Evolutionary conservation across 2,113 vertebrate species (phyloP).

Genomic region (Leuciscus idus): DNA sequence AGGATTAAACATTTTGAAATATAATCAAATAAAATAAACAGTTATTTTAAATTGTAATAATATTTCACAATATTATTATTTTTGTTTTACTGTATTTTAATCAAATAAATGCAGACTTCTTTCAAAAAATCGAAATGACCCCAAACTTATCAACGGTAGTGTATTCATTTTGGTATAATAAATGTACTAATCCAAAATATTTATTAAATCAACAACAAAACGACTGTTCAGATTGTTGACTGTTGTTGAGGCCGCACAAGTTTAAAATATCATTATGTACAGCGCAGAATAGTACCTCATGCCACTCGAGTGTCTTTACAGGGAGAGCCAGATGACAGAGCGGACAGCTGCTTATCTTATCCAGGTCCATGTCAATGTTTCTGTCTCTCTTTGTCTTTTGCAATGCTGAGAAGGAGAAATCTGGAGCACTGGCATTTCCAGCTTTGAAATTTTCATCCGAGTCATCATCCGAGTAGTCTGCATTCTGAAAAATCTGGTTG

Average conservation of each 20-base stretch:
- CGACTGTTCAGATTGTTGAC: background rate
- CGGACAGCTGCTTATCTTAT: slow-evolving; percentile 68
- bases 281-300: slow-evolving; percentile 62
- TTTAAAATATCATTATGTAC: background rate
- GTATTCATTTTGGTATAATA: background rate
- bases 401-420: slow-evolving; percentile 11
- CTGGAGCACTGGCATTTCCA: background rate
- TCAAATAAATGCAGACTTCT: too few relatives aligned
- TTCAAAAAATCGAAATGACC: too few relatives aligned
- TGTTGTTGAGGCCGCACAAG: background rate
- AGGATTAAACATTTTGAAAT: too few relatives aligned
- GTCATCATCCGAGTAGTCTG: background rate
- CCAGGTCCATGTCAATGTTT: slow-evolving; percentile 16
- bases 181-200: background rate
- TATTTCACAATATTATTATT: background rate
- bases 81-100: background rate
- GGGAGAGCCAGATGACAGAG: slow-evolving; percentile 76
- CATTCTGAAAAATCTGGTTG: too few relatives aligned
- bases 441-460: background rate
- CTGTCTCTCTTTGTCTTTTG: background rate
- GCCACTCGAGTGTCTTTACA: slow-evolving; percentile 62
- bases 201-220: background rate
- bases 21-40: background rate
- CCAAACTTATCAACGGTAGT: background rate
- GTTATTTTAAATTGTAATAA: background rate